A percentile compares a stretch with the other conserved stretches of the same genome.
These are phyloP conservation scores for Volucella zonaria DNA, from an alignment of 2,888 invertebrate species.

Conservation along the genomic window DNA sequence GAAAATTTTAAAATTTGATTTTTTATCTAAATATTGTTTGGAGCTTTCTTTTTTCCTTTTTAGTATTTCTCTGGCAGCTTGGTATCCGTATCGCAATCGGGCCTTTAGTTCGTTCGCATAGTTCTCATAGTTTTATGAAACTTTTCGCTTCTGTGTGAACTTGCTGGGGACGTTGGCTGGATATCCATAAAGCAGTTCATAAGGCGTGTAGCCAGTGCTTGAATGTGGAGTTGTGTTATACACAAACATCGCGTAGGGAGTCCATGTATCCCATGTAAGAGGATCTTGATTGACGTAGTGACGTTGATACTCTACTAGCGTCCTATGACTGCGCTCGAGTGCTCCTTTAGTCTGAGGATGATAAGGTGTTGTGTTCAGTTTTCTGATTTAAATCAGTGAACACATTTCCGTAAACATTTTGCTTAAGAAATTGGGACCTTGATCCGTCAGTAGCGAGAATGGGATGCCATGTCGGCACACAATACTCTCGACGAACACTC, in stretches of 20 bases:
- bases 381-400: constrained; percentile 15
- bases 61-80: too few species aligned
- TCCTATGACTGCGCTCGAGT: constrained; percentile 72
- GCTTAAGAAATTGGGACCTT: constrained; percentile 29
- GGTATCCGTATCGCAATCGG: too few species aligned
- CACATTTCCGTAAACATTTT: constrained; percentile 69
- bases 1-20: too few species aligned
- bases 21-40: too few species aligned
- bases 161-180: constrained; percentile 9
- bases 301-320: constrained; percentile 76
- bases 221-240: constrained; percentile 12
- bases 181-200: constrained; percentile 9
- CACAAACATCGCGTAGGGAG: constrained; percentile 11
- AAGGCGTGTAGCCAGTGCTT: constrained; percentile 27
- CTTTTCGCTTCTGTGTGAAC: too few species aligned
- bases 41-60: too few species aligned
- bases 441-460: constrained; percentile 29
- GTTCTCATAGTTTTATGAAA: not conserved
- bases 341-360: constrained; percentile 75
- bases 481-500: constrained; percentile 32
- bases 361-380: constrained; percentile 18
- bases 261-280: constrained; percentile 54
- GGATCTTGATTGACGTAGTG: constrained; percentile 75
- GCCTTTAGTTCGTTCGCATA: too few species aligned
- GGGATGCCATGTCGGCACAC: constrained; percentile 37